phyloP scores from a whole-genome alignment of 2,113 vertebrate species.

The Chloropsis hardwickii region DNA sequence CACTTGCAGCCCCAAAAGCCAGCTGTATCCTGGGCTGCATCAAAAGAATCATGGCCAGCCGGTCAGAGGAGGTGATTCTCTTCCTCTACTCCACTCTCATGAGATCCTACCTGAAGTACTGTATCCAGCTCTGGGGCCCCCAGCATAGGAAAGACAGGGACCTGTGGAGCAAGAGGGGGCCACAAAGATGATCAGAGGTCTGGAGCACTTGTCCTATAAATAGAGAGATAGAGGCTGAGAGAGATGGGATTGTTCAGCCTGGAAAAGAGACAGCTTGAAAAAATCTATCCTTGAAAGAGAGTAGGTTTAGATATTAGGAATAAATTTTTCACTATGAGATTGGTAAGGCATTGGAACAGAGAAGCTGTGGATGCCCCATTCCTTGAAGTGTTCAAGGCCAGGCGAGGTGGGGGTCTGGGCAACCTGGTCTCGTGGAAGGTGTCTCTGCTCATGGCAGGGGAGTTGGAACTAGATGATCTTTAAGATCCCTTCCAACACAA shows the following conservation, averaged over 20 bases:
- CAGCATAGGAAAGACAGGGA: not conserved
- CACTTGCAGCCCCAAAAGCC: not conserved
- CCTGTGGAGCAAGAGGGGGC: not conserved
- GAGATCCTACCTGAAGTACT: not conserved
- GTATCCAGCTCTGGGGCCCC: not conserved
- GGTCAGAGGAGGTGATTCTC: not conserved
- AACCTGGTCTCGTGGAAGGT: not conserved
- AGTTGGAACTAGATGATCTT: too few relatives aligned
- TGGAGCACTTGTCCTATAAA: not conserved
- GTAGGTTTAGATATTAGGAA: not conserved
- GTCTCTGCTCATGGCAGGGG: not conserved
- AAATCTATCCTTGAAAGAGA: not conserved
- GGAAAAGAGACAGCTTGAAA: not conserved
- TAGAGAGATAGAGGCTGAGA: not conserved
- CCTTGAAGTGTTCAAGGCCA: not conserved
- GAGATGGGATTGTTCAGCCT: not conserved
- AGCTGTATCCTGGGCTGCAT: not conserved
- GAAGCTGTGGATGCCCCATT: not conserved
- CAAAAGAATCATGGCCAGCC: not conserved
- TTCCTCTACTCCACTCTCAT: not conserved
- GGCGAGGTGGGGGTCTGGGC: not conserved
- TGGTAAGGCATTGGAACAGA: not conserved
- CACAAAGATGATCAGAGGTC: not conserved
- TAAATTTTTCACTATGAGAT: not conserved
- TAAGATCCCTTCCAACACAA: not conserved